A percentile compares a stretch with the other conserved stretches of the same genome.
Conservation (phyloP, 2,888 invertebrate species). For the Plusia festucae region DNA sequence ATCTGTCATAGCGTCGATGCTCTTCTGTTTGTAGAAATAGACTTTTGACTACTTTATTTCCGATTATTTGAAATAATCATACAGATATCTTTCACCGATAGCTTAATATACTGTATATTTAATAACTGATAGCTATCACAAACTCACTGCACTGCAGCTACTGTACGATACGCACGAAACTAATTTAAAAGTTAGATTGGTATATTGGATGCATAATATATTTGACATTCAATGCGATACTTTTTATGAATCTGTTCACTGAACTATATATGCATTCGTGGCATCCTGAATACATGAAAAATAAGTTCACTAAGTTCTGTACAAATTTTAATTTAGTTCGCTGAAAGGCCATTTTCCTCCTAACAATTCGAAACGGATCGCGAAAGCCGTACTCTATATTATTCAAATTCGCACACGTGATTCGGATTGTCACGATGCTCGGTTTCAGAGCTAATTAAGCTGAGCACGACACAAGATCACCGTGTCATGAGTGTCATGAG, state of each 20-base stretch:
- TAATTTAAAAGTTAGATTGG: constrained; percentile 50
- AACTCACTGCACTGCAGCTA: constrained; percentile 28
- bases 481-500: constrained; percentile 64
- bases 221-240: constrained; percentile 8
- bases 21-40: constrained; percentile 25
- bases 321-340: background rate
- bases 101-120: constrained; percentile 39
- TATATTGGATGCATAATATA: constrained; percentile 39
- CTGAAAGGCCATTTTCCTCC: constrained; percentile 24
- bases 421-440: constrained; percentile 55
- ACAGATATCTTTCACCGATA: constrained; percentile 16
- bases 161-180: constrained; percentile 24
- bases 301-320: background rate
- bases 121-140: constrained; percentile 46
- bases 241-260: constrained; percentile 36
- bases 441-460: constrained; percentile 76
- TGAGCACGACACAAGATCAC: constrained; percentile 76
- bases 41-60: constrained; percentile 41
- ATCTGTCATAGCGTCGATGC: constrained; percentile 26
- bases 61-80: constrained; percentile 15
- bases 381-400: constrained; percentile 42
- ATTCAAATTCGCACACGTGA: constrained; percentile 67
- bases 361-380: constrained; percentile 40
- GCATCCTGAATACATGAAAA: constrained; percentile 6
- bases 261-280: constrained; percentile 35